Conservation (phyloP, 2,797 vertebrate genomes). For the Lacerta viridis region DNA sequence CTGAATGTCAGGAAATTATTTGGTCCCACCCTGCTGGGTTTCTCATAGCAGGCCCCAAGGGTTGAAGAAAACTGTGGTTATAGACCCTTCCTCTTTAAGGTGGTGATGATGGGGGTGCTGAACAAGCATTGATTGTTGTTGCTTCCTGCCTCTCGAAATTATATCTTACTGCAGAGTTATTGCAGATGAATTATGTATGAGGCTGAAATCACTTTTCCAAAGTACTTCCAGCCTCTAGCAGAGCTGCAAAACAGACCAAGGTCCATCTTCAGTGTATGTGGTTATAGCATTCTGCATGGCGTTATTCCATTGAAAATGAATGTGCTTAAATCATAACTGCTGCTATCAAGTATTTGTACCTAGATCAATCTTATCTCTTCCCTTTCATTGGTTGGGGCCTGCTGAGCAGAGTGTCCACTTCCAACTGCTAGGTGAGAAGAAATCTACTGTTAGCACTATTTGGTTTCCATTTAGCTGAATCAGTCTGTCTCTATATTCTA, state of each 20-base stretch:
- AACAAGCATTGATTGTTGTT: slow-evolving; percentile 57
- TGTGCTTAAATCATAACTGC: slow-evolving; percentile 8
- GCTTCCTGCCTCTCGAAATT: slow-evolving; percentile 12
- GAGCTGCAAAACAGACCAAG: slow-evolving; percentile 30
- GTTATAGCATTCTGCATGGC: slow-evolving; percentile 44
- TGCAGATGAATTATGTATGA: slow-evolving; percentile 64
- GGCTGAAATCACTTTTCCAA: slow-evolving; percentile 49
- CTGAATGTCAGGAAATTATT: not conserved
- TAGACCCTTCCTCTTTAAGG: slow-evolving; percentile 39
- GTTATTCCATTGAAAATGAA: slow-evolving; percentile 23
- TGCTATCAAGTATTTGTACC: rapidly evolving
- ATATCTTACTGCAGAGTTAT: slow-evolving; percentile 35
- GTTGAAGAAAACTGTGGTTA: not conserved
- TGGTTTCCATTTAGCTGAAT: slow-evolving; percentile 7
- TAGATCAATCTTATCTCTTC: not conserved
- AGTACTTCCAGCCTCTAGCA: slow-evolving; percentile 26
- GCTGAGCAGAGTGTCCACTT: not conserved
- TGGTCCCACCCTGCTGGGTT: slow-evolving; percentile 4
- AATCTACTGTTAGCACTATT: slow-evolving; percentile 3
- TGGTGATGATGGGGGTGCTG: slow-evolving; percentile 5
- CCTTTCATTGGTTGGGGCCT: not conserved
- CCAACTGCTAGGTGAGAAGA: not conserved
- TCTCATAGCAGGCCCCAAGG: not conserved
- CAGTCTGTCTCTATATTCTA: not conserved
- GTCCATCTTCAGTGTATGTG: slow-evolving; percentile 43